Base-by-base conservation (phyloP, 2,113 vertebrate genomes). In the Pedetes capensis region DNA sequence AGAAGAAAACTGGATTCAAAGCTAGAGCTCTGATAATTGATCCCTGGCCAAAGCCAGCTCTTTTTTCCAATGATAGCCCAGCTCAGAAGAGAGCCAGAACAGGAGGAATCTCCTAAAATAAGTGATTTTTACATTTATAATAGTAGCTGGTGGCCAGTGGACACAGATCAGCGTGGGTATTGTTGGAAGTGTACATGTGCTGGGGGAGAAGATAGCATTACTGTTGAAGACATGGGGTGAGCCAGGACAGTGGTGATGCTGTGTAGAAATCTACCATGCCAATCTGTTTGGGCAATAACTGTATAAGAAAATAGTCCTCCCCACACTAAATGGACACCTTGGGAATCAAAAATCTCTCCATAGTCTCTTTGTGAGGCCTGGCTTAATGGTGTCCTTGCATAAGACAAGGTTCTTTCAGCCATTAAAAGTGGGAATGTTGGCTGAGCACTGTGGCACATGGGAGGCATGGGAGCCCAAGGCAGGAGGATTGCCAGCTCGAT, bases 251-350 rank as follows among this genome's bases (percentile, higher is more conserved):
- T 98, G 98, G 72, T 99, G 98, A 97, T 99, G 99, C 89, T 99
- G 98, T 98, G 99, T 99, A 97, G 99, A 99, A 97, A 99, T 99
- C 96, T 99, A 98, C 98, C 98, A 98, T 12, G 98, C 99, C 98
- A 99, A 99, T 98, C 98, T 99, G 98, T 99, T 99, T 0, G 99
- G 98, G 96, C 99, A 99, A 79, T 98, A 99, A 89, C 98, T 98
- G 94, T 99, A 99, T 95, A 99, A 99, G 95, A 99, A 98, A 1
- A 99, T 99, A 95, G 99, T 98, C n/a, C 98, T 99, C 99, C 88
- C 99, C 99, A 0, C 99, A 98, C 87, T 99, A 98, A 47, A 97
- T 98, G 29, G 99, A 99, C 96, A 98, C 99, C 98, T 99, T 99
- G 47, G 99, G 98, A 88, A 99, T 98, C 47, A 99, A 99, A 96